Percentiles rank a stretch among this genome's conserved stretches.
Evolutionary conservation across 2,797 vertebrate genomes (phyloP).

Genomic region (Cottoperca gobio): DNA sequence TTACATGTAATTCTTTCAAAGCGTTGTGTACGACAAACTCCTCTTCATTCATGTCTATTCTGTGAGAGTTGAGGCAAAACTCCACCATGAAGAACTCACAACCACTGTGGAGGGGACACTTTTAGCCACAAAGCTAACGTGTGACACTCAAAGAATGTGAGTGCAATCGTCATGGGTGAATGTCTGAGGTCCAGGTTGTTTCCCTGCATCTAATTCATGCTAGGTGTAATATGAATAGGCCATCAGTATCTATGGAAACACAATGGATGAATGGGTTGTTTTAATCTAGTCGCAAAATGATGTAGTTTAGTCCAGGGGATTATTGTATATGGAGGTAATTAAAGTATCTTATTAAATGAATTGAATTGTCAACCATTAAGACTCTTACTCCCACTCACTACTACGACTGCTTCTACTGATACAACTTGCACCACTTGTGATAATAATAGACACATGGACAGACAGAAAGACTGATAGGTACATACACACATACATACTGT

Average conservation of each 20-base stretch:
- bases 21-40: background rate
- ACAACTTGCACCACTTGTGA: background rate
- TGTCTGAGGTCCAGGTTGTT: background rate
- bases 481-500: slow-evolving; percentile 21
- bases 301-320: background rate
- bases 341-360: background rate
- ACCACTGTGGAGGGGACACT: background rate
- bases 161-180: background rate
- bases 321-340: background rate
- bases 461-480: slow-evolving; percentile 14
- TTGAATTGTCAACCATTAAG: slow-evolving; percentile 2
- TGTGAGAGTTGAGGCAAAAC: background rate
- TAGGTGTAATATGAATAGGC: background rate
- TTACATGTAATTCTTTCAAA: background rate
- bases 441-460: slow-evolving; percentile 15
- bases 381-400: background rate
- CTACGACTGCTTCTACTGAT: background rate
- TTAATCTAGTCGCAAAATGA: background rate
- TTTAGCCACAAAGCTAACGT: background rate
- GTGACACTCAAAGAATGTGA: background rate
- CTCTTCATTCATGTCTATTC: background rate
- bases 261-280: background rate
- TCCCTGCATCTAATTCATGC: background rate
- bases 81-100: background rate
- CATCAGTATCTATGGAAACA: background rate